Evolutionary conservation across 2,888 invertebrate genomes (phyloP).

Genomic region (Archips xylosteana): DNA sequence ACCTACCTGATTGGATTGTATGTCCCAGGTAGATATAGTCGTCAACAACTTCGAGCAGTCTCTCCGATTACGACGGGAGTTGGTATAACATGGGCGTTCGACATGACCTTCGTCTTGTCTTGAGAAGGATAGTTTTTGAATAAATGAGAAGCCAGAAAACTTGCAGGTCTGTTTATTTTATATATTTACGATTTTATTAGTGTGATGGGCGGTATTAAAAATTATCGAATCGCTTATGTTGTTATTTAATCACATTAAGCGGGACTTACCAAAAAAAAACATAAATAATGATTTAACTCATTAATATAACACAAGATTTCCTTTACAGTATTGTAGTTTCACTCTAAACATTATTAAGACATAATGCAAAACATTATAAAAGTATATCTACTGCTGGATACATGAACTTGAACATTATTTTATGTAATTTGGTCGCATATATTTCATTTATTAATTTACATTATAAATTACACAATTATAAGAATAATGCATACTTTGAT

Average conservation of each 20-base stretch:
- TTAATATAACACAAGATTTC: not conserved
- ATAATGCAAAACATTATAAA: not conserved
- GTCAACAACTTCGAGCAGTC: no score
- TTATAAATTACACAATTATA: not conserved
- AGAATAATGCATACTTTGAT: not conserved
- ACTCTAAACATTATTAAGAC: not conserved
- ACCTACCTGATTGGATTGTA: no score
- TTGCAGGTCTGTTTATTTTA: slow-evolving; percentile 35
- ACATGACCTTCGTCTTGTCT: no score
- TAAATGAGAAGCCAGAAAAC: slow-evolving; percentile 25
- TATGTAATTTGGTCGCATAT: not conserved
- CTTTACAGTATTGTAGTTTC: not conserved
- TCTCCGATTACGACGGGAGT: no score
- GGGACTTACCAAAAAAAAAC: not conserved
- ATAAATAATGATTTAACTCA: not conserved
- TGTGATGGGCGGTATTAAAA: not conserved
- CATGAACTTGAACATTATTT: not conserved
- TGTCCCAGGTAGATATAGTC: no score
- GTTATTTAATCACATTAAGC: not conserved
- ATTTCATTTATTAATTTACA: not conserved
- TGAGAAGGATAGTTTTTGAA: slow-evolving; percentile 1
- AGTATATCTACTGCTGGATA: not conserved
- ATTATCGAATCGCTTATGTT: not conserved
- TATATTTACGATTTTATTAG: not conserved
- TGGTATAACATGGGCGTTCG: no score